Base-by-base conservation (phyloP, 2,888 invertebrate species). In the Sussaba pulchella region DNA sequence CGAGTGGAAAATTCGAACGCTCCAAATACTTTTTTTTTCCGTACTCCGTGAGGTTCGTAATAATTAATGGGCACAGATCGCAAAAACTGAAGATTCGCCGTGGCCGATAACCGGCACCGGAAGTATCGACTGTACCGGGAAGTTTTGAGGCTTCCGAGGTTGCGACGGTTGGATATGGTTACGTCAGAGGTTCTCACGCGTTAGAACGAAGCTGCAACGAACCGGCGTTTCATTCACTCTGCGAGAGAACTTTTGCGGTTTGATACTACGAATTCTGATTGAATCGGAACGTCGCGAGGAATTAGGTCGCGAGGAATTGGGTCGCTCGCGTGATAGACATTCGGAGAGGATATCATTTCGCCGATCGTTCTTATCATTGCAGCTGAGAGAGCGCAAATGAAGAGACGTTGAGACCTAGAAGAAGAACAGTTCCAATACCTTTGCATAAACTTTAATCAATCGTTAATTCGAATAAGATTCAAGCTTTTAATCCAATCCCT, bases 181-280 rank as follows among this genome's bases (percentile, higher is more conserved):
- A 19, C 47, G 66, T 17, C 31, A 66, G 31, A n/a, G 12, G 14
- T 47, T 66, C 66, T 47, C 66, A 66, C 47, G 66, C 66, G 14
- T 3, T 47, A 36, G 12, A 36, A 47, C 12, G 36, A 50, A 50
- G 66, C 50, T 36, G 19, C 14, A 12, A 12, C 2, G n/a, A n/a
- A 19, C 36, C 10, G 64, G 45, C 26, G 36, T 14, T 66, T 31
- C 47, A 24, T 66, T 50, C 31, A 50, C n/a, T n/a, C 47, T 10
- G 12, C 26, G 45, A 19, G 10, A 8, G 1, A 19, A 47, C 17
- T 6, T 41, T 21, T 39, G 43, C 63, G 19, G 24, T 45, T 43
- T 31, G 31, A 47, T 47, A 47, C 17, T 31, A 47, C 47, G 19
- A 47, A 47, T 66, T 50, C 12, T 36, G 26, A 66, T 66, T 19